Base-by-base conservation (phyloP, 2,888 invertebrate species). In the Plagiodera versicolora region DNA sequence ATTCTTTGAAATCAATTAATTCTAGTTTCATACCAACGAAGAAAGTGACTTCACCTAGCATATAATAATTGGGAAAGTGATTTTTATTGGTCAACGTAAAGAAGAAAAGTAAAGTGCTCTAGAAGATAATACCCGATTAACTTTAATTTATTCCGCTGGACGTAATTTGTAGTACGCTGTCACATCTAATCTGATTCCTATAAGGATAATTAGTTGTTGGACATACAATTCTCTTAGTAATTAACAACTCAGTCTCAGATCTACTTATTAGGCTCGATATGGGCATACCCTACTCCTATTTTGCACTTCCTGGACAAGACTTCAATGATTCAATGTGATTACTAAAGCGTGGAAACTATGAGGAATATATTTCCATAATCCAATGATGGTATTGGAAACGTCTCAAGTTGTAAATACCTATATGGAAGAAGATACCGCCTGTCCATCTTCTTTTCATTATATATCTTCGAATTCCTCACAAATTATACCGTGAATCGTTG, bases 31-130 rank as follows among this genome's bases (percentile, higher is more conserved):
- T 55, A 58, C 50, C 53, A 65, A 57, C 62, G 64, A 70, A 59
- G 70, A 70, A 70, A 70, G 70, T 67, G 66, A 61, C 63, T 57
- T 62, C 55, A 56, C 64, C 65, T 56, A 68, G 63, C 67, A 66
- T 68, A 61, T 66, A 67, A 70, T 70, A 67, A 64, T 67, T 61
- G 67, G 68, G 66, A 70, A 70, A 70, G 70, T 69, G 63, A 70
- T 70, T 69, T 68, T 70, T 70, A 67, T 64, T 62, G 56, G 61
- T 50, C 51, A 20, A 61, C 60, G 64, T 66, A 59, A 64, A 64
- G 45, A 32, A 57, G 64, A 66, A 66, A 65, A 62, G 50, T 56
- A 48, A 35, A 62, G 46, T 58, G 52, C 56, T 59, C 50, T 45
- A 46, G 45, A 56, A 44, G 56, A 45, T 60, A 63, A 60, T 56